Evolutionary conservation across 2,888 invertebrate species (phyloP).

Genomic region (Ecliptopera silaceata): DNA sequence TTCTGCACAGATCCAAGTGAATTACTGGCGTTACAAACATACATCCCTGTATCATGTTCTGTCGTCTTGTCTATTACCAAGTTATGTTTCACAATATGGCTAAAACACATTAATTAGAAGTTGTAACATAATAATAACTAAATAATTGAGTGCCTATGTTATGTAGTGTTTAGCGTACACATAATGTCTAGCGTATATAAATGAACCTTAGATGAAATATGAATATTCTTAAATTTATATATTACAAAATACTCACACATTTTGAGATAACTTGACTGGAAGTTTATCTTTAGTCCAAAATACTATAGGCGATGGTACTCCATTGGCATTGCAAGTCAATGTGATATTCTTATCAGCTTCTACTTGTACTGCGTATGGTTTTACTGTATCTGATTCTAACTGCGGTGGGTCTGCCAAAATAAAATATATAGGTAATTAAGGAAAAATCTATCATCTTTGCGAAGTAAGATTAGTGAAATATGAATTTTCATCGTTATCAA

Average conservation of each 20-base stretch:
- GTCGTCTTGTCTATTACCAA: conserved; percentile 56
- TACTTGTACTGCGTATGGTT: conserved; percentile 40
- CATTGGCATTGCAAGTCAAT: conserved; percentile 63
- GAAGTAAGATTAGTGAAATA: too few species aligned
- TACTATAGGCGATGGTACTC: conserved; percentile 66
- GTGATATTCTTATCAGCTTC: conserved; percentile 48
- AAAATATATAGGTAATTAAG: too few species aligned
- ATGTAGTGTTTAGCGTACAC: too few species aligned
- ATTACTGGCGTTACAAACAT: conserved; percentile 67
- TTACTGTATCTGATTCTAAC: conserved; percentile 31
- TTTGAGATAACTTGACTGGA: conserved; percentile 57
- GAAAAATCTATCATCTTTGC: too few species aligned
- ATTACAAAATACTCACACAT: conserved; percentile 54
- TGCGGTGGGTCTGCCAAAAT: conserved; percentile 58
- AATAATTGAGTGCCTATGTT: too few species aligned
- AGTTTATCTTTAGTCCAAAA: conserved; percentile 70
- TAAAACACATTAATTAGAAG: conserved; percentile 42
- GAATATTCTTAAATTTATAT: not conserved
- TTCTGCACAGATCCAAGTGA: conserved; percentile 60
- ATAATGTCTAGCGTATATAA: too few species aligned
- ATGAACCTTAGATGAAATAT: too few species aligned
- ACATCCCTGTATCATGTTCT: conserved; percentile 62
- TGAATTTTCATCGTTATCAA: too few species aligned
- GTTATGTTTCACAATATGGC: conserved; percentile 48
- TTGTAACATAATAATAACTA: too few species aligned